Base-by-base conservation (phyloP, 2,888 invertebrate genomes). In the Microplitis manilae region DNA sequence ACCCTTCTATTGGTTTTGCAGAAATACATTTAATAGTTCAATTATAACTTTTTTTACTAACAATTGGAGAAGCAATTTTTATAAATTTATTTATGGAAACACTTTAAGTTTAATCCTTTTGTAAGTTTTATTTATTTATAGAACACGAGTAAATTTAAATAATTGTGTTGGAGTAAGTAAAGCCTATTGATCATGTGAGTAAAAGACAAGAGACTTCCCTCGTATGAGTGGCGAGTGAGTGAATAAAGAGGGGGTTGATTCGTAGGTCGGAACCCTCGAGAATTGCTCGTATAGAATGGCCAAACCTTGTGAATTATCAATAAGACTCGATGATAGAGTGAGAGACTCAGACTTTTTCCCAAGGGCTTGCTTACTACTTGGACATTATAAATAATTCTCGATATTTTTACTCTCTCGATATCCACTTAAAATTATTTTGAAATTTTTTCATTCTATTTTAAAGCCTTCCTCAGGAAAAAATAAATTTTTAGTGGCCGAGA, bases 291-390 rank as follows among this genome's bases (percentile, higher is more conserved):
- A 77, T 76, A 80, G 70, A 80, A 77, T 78, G 84, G 85, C 81
- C 85, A 86, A 83, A 83, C 83, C 82, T 72, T 83, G 80, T 89
- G 88, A 89, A 89, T 89, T 87, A 89, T 88, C 87, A 86, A 89
- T 89, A 87, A 86, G 87, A 83, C 85, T 83, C 84, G 81, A 81
- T 83, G 83, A 79, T 81, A 80, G 79, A 81, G 83, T 78, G 81
- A 80, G 79, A 81, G 72, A 82, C 81, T 85, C 83, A 82, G 82
- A 81, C 79, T 80, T 78, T 78, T 83, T 82, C 84, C 79, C 79
- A 79, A 79, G 80, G 75, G 62, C 68, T 72, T 62, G 60, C 77
- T 64, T 68, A 60, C 65, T 79, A 83, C 84, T 83, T 77, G 67
- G 77, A 79, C 78, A 77, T 79, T 84, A 88, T 89, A 85, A 89